Base-by-base conservation (phyloP, 2,113 vertebrate species). In the Myrmecophaga tridactyla region DNA sequence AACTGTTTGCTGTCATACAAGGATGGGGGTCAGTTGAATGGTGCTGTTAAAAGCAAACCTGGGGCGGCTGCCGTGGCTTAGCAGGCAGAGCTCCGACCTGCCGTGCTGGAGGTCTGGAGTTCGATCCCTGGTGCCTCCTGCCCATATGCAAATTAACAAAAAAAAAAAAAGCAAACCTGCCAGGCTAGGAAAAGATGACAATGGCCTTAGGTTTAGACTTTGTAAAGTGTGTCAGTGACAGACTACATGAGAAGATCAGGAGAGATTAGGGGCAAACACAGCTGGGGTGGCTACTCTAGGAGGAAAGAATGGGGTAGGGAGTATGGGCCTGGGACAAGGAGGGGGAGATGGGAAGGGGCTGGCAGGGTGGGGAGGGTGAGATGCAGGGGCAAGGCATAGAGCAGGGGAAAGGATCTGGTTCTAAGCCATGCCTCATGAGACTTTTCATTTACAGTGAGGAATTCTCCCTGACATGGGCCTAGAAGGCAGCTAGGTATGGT, bases 1-100 rank as follows among this genome's bases (percentile, higher is more conserved):
- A 96, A 97, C 82, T 95, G 56, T 97, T 95, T 94, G 92, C 95
- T 97, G 36, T 89, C 78, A 90, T 6, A 97, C 62, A 75, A 51
- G 36, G 95, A 89, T 46, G 83, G 39, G 58, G 27, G 63, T 6
- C 1, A 92, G 85, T 27, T 73, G 83, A 92, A 65, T 51, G 76
- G 77, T 87, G 43, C 81, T 31, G 0, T 34, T 89, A 67, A 86
- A 27, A 95, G 92, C 82, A 90, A 94, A 76, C 25, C 76, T 75
- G 17, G n/a, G n/a, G n/a, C n/a, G n/a, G n/a, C n/a, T n/a, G n/a
- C n/a, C n/a, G n/a, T n/a, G n/a, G n/a, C n/a, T n/a, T n/a, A n/a
- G n/a, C n/a, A n/a, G n/a, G n/a, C n/a, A n/a, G n/a, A n/a, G n/a
- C n/a, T n/a, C n/a, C n/a, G n/a, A n/a, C n/a, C n/a, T n/a, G n/a